A percentile compares a stretch with the other conserved stretches of the same genome.
Conservation (phyloP, 2,797 vertebrate species). For the Semaprochilodus insignis region DNA sequence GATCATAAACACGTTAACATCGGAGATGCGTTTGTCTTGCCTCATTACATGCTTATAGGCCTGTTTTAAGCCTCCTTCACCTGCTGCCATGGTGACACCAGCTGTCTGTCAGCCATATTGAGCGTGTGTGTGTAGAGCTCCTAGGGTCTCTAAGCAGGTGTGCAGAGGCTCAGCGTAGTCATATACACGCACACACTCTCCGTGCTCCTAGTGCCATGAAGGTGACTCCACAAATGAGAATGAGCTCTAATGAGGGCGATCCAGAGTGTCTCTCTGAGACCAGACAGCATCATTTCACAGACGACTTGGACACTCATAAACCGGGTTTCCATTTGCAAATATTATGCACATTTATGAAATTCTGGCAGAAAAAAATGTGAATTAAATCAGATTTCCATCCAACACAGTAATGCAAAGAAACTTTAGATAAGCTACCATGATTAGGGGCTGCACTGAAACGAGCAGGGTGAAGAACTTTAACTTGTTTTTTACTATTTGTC, state of each 20-base stretch:
- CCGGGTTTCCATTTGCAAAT: too few relatives aligned
- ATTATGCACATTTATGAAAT: background rate
- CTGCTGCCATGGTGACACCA: slow-evolving; percentile 67
- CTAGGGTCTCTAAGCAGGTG: slow-evolving; percentile 29
- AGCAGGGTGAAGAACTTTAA: too few relatives aligned
- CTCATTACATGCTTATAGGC: slow-evolving; percentile 76
- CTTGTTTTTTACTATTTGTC: too few relatives aligned
- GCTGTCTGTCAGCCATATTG: slow-evolving; percentile 72
- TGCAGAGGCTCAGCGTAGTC: background rate
- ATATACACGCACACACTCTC: background rate
- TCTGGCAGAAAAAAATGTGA: too few relatives aligned
- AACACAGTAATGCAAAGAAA: too few relatives aligned
- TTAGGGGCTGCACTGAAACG: too few relatives aligned
- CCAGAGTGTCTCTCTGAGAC: background rate
- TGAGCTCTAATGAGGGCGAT: slow-evolving; percentile 1
- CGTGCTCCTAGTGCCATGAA: slow-evolving; percentile 31
- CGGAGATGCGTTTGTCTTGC: slow-evolving; percentile 63
- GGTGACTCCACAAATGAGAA: slow-evolving; percentile 36
- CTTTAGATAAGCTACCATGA: too few relatives aligned
- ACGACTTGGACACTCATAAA: background rate
- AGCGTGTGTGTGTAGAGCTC: slow-evolving; percentile 52
- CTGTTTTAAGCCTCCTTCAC: slow-evolving; percentile 63
- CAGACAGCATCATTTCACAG: slow-evolving; percentile 19
- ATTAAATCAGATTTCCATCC: too few relatives aligned
- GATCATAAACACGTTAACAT: slow-evolving; percentile 54